phyloP scores from a whole-genome alignment of 1,140 invertebrate species.

The Papilio polytes region DNA sequence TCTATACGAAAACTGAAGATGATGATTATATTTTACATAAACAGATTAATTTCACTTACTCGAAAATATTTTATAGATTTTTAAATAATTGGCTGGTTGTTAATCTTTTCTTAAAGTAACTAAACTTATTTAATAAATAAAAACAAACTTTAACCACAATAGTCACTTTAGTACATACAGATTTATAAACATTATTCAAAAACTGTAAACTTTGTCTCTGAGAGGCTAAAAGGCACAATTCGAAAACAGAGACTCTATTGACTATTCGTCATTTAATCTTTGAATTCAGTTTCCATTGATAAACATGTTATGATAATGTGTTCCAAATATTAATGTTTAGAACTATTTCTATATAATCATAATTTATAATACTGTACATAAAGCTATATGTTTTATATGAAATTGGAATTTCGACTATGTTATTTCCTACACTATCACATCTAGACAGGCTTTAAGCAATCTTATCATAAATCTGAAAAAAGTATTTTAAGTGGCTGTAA shows the following conservation, averaged over 20 bases:
- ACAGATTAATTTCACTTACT: no score
- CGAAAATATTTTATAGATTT: no score
- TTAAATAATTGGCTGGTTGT: no score
- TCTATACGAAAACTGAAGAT: no score
- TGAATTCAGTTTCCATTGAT: neutral
- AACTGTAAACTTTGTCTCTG: neutral
- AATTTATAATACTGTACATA: neutral
- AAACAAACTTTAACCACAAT: no score
- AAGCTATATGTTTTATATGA: no score
- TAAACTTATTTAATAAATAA: neutral
- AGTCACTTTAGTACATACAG: neutral
- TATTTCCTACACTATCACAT: neutral
- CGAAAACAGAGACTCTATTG: neutral
- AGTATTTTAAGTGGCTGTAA: neutral
- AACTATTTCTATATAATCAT: neutral
- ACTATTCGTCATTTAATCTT: neutral
- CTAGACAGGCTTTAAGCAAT: constrained; percentile 9
- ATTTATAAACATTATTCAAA: neutral
- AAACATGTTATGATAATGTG: neutral
- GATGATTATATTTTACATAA: no score
- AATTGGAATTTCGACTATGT: neutral
- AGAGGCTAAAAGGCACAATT: neutral
- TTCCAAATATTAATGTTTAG: neutral
- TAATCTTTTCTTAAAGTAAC: no score
- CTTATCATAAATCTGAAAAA: constrained; percentile 13